Base-by-base conservation (phyloP, 2,113 vertebrate species). In the Tauraco erythrolophus region DNA sequence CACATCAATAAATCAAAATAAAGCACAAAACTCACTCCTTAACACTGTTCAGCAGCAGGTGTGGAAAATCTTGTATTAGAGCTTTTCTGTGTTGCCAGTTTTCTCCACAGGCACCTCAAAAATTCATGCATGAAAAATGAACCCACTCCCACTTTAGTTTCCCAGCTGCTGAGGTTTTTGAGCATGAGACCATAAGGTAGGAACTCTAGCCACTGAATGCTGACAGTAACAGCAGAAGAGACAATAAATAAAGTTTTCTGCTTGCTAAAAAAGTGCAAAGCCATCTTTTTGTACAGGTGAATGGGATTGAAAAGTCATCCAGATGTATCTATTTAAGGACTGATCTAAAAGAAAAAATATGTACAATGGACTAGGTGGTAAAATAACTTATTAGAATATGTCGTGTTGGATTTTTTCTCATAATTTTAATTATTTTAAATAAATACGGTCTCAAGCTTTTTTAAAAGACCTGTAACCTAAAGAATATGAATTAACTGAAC, bases 1-100 rank as follows among this genome's bases (percentile, higher is more conserved):
- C 30, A 37, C 58, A 80, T 62, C 46, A 65, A 12, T 74, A 93
- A 77, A 66, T 12, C 3, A 72, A 92, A 95, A 76, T 83, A 81
- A 90, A 66, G 7, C 15, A 61, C 14, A 41, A 62, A 43, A 8
- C 5, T 48, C 41, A 45, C 19, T 43, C 74, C 58, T 31, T 79
- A 75, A 41, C 30, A 43, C 14, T 57, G 41, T 33, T 58, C 28
- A 86, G 33, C 31, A 86, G n/a, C 28, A 70, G 30, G 19, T 72
- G 3, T 65, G 8, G 43, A 92, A 85, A 61, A 53, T 13, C 19
- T 53, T 64, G 6, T 60, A 48, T 64, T 69, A 82, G n/a, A 80
- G 15, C 10, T 88, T 90, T 83, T 57, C 64, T 80, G 9, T 54
- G 10, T 51, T 83, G 14, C 18, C 15, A 57, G 9, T 57, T 28